Base-by-base conservation (phyloP, 2,888 invertebrate species). In the Sipha maydis region DNA sequence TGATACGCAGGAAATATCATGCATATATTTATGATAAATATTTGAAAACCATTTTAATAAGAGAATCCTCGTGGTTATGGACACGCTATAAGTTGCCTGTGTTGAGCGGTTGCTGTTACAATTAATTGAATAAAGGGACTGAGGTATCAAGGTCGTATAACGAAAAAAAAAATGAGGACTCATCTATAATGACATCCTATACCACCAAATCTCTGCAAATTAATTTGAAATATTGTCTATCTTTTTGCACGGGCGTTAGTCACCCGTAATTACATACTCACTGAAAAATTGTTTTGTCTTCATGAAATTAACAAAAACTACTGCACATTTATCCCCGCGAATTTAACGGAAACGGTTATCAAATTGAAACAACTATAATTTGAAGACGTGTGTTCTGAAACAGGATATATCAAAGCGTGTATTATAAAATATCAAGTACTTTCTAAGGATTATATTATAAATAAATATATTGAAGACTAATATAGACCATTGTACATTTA, bases 121-220 rank as follows among this genome's bases (percentile, higher is more conserved):
- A 21, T 86, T 80, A 86, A 86, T 80, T 86, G 79, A 86, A 86
- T 79, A 80, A 86, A 73, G 86, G 86, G 79, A 79, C 78, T 79
- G 54, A 21, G 71, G 71, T 56, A 73, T 11, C 85, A 86, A 80
- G 86, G 86, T 86, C 54, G 73, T 80, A 41, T 73, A n/a, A 38
- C 38, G 3, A 25, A 56, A 78, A 78, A 69, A 78, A 77, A 67
- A 76, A 84, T 34, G 28, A 76, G 25, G 1, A 85, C 78, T 48
- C 77, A 25, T 79, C 38, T 31, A 25, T 71, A 85, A 78, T 71
- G 54, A 69, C 69, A 78, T 85, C 78, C 54, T 85, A 77, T 41
- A 48, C 69, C 4, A 48, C 28, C 25, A 67, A 69, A 77, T 85
- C 21, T 41, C 31, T 25, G 5, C 78, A 69, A 77, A 78, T 69